phyloP scores from a whole-genome alignment of 2,797 vertebrate genomes.

The Pipistrellus pipistrellus region DNA sequence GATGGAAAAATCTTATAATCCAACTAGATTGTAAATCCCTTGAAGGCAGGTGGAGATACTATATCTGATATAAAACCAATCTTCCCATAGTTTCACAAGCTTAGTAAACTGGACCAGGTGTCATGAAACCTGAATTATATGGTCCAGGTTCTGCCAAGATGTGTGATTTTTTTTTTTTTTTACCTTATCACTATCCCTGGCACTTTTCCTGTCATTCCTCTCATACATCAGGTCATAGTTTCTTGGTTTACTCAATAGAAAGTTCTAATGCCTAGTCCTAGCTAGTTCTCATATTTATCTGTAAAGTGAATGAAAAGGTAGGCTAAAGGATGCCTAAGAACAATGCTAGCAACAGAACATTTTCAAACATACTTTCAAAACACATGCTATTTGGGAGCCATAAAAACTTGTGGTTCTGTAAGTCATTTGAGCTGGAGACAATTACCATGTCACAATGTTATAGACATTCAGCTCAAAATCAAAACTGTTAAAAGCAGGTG shows the following conservation, averaged over 20 bases:
- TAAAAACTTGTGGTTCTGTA: conserved; percentile 61
- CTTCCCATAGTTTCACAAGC: background rate
- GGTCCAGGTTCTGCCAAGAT: conserved; percentile 20
- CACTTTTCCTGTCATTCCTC: background rate
- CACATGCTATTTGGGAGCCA: conserved; percentile 58
- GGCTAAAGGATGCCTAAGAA: conserved; percentile 49
- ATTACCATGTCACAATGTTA: conserved; percentile 58
- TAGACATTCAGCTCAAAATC: conserved; percentile 71
- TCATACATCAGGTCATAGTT: background rate
- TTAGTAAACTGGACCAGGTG: conserved; percentile 2
- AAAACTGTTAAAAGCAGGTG: conserved; percentile 76
- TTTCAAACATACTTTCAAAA: conserved; percentile 66
- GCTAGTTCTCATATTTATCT: conserved; percentile 29
- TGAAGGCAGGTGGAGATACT: background rate
- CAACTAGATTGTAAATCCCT: conserved; percentile 25
- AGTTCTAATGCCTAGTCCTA: background rate
- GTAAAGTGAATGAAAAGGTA: conserved; percentile 50
- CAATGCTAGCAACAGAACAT: conserved; percentile 33
- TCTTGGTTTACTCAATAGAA: conserved; percentile 11
- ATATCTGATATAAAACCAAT: background rate
- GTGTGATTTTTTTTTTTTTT: conserved; percentile 29
- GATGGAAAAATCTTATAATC: conserved; percentile 27
- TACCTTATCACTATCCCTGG: background rate
- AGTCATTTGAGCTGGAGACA: conserved; percentile 64
- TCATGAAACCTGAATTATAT: conserved; percentile 24